Base-by-base conservation (phyloP, 2,113 vertebrate genomes). In the Chroicocephalus ridibundus region DNA sequence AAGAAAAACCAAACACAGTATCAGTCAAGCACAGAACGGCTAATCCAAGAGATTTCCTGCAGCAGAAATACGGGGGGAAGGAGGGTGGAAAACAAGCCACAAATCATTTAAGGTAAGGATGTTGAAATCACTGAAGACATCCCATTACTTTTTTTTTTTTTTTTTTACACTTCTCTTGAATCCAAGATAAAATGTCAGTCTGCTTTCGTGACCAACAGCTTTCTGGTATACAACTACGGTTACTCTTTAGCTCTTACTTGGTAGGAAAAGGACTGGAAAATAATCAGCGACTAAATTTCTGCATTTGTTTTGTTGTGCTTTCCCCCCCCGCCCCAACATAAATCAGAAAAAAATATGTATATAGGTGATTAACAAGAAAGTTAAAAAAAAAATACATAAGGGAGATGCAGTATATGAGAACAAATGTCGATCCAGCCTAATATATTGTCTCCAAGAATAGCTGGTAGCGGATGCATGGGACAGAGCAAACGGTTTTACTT, bases 1-100 rank as follows among this genome's bases (percentile, higher is more conserved):
- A 97, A 91, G 38, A 52, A 97, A 93, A 98, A 97, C 71, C 74
- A 98, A 96, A 97, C 60, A 93, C 87, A 95, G 36, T 17, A 82
- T 89, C 82, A 97, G 87, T 95, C 95, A 97, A 97, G 65, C 46
- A 97, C 78, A 86, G 70, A 89, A 93, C 1, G 14, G 42, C 32
- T 74, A 87, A n/a, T 4, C 46, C 60, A 82, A 21, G 31, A 29
- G 46, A 85, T 34, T 29, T 44, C 81, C 75, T 61, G 36, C 34
- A 90, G 60, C 36, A 76, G 55, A 87, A 95, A 70, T 8, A 75
- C 0, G 72, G 54, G 13, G n/a, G 60, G 42, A 42, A 13, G 42
- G 11, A 40, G 13, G 42, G 60, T 18, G 11, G 8, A 12, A 13
- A 78, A 12, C 6, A 89, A 79, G 6, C 52, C 40, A 62, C 11